Conservation (phyloP, 2,113 vertebrate genomes). For the Gracilinanus agilis region DNA sequence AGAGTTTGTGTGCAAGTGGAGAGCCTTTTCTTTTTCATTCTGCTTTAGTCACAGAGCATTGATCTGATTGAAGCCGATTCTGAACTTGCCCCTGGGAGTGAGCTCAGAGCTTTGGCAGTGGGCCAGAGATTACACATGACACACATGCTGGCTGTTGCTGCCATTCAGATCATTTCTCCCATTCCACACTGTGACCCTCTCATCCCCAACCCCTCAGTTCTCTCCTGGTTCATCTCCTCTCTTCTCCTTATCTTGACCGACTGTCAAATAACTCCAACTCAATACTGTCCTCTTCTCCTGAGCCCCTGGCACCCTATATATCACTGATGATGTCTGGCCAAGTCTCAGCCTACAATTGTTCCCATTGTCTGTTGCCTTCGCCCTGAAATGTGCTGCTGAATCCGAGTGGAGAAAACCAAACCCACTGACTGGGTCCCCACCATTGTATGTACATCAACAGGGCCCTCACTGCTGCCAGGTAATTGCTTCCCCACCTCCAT, state of each 20-base stretch:
- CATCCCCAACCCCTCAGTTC: not conserved
- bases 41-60: not conserved
- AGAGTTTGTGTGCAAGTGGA: too few relatives aligned
- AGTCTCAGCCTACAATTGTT: not conserved
- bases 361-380: not conserved
- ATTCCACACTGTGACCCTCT: too few relatives aligned
- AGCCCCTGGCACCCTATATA: too few relatives aligned
- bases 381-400: too few relatives aligned
- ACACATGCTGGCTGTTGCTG: too few relatives aligned
- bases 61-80: not conserved
- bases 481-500: not conserved
- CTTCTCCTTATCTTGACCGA: too few relatives aligned
- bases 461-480: too few relatives aligned
- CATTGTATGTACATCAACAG: fast-evolving
- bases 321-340: not conserved
- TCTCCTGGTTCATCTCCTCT: too few relatives aligned
- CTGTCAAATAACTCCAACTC: too few relatives aligned
- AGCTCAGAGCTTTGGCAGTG: not conserved
- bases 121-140: not conserved
- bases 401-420: too few relatives aligned
- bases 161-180: too few relatives aligned
- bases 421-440: too few relatives aligned
- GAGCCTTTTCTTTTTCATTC: not conserved
- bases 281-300: not conserved
- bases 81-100: not conserved